phyloP scores from a whole-genome alignment of 1,140 invertebrate genomes.

The Steinernema feltiae region DNA sequence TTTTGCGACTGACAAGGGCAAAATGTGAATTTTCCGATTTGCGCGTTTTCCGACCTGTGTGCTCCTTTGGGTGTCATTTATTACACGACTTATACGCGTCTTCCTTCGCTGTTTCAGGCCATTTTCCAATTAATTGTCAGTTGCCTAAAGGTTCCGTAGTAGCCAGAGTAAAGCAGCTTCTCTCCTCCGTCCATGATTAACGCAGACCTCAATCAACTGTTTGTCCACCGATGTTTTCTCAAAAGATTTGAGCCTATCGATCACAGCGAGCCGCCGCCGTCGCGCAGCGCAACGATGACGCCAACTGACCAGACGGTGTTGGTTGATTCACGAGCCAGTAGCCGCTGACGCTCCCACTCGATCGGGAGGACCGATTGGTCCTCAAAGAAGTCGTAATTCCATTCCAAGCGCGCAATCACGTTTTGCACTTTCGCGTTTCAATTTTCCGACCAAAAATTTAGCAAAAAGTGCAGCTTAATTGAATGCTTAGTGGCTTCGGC shows the following conservation, averaged over 20 bases:
- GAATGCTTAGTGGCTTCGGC: background rate
- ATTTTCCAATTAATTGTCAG: no score
- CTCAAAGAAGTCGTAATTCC: background rate
- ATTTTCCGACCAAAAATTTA: background rate
- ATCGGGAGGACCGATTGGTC: background rate
- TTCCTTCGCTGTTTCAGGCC: no score
- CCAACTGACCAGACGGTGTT: background rate
- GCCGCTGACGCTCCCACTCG: background rate
- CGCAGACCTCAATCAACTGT: no score
- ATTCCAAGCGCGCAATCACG: background rate
- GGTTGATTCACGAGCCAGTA: background rate
- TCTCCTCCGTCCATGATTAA: no score
- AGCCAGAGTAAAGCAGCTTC: no score
- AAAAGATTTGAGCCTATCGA: slow-evolving; percentile 3
- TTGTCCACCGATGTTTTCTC: background rate
- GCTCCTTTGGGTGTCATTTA: no score
- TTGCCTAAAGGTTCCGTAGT: no score
- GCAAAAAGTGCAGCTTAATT: background rate
- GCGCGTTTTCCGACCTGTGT: no score
- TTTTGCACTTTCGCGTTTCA: background rate
- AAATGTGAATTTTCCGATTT: no score
- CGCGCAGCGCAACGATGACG: no score
- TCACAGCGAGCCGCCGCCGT: background rate
- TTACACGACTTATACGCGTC: no score
- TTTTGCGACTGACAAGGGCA: no score